Conservation (phyloP, 2,797 vertebrate genomes). For the Allenopithecus nigroviridis region DNA sequence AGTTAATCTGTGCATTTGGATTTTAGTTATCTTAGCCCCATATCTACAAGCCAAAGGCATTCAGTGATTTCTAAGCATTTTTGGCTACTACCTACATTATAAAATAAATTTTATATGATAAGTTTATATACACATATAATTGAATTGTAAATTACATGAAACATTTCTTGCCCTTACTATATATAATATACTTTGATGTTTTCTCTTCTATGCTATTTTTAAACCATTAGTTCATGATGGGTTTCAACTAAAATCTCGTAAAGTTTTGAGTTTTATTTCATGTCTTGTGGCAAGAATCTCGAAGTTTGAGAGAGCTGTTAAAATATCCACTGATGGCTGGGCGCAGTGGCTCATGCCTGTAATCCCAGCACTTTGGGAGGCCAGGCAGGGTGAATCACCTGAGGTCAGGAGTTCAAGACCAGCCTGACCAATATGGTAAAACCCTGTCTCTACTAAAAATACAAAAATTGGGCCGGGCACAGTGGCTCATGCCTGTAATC, state of each 20-base stretch:
- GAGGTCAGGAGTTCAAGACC: background rate
- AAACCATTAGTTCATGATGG: background rate
- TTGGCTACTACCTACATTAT: background rate
- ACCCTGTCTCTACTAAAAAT: background rate
- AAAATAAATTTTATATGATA: background rate
- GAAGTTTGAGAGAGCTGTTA: background rate
- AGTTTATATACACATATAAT: background rate
- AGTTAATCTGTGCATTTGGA: background rate
- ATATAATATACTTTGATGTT: background rate
- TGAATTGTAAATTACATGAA: slow-evolving; percentile 20
- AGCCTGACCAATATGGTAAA: background rate
- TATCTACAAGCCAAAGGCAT: background rate
- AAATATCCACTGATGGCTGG: background rate
- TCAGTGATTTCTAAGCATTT: background rate
- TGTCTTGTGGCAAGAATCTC: background rate
- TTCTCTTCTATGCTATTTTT: slow-evolving; percentile 42
- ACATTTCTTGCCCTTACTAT: background rate
- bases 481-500: too few species aligned
- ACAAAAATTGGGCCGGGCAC: background rate
- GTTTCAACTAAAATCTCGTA: background rate
- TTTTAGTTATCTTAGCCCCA: slow-evolving; percentile 15
- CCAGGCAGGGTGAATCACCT: background rate
- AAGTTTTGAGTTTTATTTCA: background rate
- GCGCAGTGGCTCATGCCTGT: background rate
- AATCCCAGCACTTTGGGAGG: background rate